phyloP scores from a whole-genome alignment of 2,888 invertebrate species.

The Sarcophaga subvicina region DNA sequence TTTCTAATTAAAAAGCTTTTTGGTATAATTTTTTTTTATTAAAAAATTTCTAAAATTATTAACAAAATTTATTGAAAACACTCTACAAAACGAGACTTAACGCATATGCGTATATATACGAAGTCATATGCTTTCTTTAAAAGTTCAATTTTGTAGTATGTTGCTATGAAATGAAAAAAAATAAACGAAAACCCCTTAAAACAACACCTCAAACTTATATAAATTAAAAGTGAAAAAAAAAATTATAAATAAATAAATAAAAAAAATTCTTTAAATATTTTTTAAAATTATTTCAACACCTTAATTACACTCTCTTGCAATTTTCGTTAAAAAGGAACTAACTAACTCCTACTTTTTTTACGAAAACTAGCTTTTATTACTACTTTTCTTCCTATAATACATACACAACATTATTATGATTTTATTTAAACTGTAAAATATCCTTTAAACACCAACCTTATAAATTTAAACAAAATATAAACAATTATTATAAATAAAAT shows the following conservation, averaged over 20 bases:
- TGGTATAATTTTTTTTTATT: neutral
- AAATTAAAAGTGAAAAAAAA: neutral
- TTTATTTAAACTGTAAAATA: conserved; percentile 3
- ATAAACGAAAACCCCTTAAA: conserved; percentile 53
- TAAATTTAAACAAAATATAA: neutral
- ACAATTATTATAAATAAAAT: conserved; percentile 45
- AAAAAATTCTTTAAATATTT: conserved; percentile 49
- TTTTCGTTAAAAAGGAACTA: neutral
- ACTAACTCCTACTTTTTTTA: neutral
- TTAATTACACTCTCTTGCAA: neutral
- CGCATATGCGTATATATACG: neutral
- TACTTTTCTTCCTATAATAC: neutral
- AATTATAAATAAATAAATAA: conserved; percentile 3
- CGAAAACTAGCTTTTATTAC: neutral
- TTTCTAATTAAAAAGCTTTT: conserved; percentile 20
- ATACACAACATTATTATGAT: too few relatives aligned
- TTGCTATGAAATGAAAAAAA: neutral
- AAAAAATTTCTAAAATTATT: neutral
- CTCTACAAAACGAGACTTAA: neutral
- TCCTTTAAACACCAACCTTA: neutral
- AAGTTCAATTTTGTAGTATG: neutral
- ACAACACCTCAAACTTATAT: conserved; percentile 64
- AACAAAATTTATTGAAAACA: neutral
- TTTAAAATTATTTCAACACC: neutral
- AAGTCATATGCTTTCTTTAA: neutral